Evolutionary conservation across 1,140 invertebrate species (phyloP).

Genomic region (Leptinotarsa undecemlineata): DNA sequence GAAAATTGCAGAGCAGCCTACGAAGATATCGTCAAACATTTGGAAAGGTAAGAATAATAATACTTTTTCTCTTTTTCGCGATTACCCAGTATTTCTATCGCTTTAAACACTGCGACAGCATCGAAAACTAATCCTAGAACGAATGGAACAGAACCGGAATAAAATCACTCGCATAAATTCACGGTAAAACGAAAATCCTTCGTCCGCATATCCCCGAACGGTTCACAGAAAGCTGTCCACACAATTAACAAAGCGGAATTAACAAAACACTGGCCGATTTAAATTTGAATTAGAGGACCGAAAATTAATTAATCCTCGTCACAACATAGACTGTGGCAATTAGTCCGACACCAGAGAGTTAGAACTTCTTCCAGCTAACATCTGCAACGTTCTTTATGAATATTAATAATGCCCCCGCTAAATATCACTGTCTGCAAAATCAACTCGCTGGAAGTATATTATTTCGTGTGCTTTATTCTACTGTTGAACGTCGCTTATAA

Average conservation of each 20-base stretch:
- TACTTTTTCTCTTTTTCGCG: background rate
- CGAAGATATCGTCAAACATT: constrained; percentile 90
- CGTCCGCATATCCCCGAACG: constrained; percentile 1
- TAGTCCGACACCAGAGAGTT: constrained; percentile 41
- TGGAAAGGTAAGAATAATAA: constrained; percentile 75
- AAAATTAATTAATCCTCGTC: constrained; percentile 56
- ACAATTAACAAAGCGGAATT: constrained; percentile 54
- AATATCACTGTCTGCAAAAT: constrained; percentile 3
- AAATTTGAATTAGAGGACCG: constrained; percentile 54
- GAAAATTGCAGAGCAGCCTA: constrained; percentile 91
- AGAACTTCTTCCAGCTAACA: constrained; percentile 29
- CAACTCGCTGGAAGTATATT: background rate
- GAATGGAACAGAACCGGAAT: background rate
- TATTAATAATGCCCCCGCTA: constrained; percentile 25
- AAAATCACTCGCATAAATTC: background rate
- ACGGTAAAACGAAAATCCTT: constrained; percentile 9
- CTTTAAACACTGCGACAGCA: too few species aligned
- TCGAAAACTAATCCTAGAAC: background rate
- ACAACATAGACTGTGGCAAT: constrained; percentile 52
- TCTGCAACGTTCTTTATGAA: constrained; percentile 29
- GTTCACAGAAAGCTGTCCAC: constrained; percentile 47
- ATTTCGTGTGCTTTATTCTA: background rate
- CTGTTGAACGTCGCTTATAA: too few species aligned
- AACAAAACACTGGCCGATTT: constrained; percentile 54
- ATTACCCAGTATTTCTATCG: background rate